Base-by-base conservation (phyloP, 2,888 invertebrate genomes). In the Phyto melanocephala region DNA sequence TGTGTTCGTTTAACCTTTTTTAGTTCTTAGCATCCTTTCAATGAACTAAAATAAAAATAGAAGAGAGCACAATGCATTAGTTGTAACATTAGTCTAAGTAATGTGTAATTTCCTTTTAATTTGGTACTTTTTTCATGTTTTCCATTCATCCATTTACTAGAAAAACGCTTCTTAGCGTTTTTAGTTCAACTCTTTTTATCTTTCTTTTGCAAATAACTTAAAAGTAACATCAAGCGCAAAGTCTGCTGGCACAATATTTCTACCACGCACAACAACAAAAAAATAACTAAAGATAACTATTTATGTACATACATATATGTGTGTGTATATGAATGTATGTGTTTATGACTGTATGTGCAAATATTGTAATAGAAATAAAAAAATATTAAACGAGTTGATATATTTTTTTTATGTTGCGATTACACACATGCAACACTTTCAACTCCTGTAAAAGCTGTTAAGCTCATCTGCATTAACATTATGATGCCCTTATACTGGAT, bases 381-480 rank as follows among this genome's bases (percentile, higher is more conserved):
- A n/a, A n/a, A n/a, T n/a, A n/a, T n/a, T n/a, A n/a, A n/a, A n/a
- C n/a, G n/a, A n/a, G n/a, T n/a, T n/a, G n/a, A n/a, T n/a, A n/a
- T n/a, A n/a, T n/a, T n/a, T n/a, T n/a, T n/a, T n/a, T n/a, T 54
- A 54, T 10, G 37, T 37, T 60, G 50, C 22, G 67, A 68, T 68
- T 62, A 42, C 11, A 67, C 42, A 24, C 28, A 24, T 28, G 15
- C 62, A 75, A 72, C 54, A 76, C 54, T 84, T 81, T 52, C 58
- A 76, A 60, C 72, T 72, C 79, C 72, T 72, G 54, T 40, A 76
- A 81, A 85, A 78, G 68, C 79, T 83, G 70, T 83, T 80, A 83
- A 84, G 71, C 84, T 84, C 83, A 81, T 83, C 83, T 84, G 80
- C 83, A 84, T 84, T 70, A 80, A 81, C 83, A 83, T 81, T 78